phyloP scores from a whole-genome alignment of 2,113 vertebrate species.

The Fukomys damarensis region DNA sequence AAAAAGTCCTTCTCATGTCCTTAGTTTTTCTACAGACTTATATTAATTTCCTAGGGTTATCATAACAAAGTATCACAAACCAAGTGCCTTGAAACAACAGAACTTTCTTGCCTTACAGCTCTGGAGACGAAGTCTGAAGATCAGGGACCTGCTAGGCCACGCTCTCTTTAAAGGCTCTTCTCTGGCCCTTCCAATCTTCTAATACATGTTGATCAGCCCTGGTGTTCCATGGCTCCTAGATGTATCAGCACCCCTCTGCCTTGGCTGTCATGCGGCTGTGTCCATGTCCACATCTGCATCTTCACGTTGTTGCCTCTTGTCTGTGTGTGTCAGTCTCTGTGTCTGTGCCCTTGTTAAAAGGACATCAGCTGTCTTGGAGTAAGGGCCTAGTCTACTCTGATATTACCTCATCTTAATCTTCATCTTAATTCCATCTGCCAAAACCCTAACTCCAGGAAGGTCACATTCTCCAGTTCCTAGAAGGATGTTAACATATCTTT shows the following conservation, averaged over 20 bases:
- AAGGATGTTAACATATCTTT: not conserved
- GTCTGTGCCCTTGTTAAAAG: slow-evolving; percentile 1
- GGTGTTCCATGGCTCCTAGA: not conserved
- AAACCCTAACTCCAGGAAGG: not conserved
- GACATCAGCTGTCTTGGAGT: not conserved
- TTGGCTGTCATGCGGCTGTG: not conserved
- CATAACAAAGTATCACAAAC: not conserved
- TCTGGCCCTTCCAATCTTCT: not conserved
- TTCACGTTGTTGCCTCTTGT: not conserved
- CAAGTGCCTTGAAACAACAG: not conserved
- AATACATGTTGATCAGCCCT: not conserved
- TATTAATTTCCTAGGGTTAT: not conserved
- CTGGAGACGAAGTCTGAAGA: not conserved
- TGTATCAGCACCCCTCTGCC: not conserved
- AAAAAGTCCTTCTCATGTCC: not conserved
- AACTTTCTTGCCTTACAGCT: not conserved
- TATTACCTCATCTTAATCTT: not conserved
- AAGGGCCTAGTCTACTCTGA: not conserved
- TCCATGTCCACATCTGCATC: not conserved
- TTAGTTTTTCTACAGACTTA: not conserved
- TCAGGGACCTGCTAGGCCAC: not conserved
- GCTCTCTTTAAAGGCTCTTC: not conserved
- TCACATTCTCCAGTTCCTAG: not conserved
- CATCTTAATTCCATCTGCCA: slow-evolving; percentile 6
- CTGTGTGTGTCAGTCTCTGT: not conserved